Conservation (phyloP, 1,140 invertebrate species). For the Ceratina australensis region DNA sequence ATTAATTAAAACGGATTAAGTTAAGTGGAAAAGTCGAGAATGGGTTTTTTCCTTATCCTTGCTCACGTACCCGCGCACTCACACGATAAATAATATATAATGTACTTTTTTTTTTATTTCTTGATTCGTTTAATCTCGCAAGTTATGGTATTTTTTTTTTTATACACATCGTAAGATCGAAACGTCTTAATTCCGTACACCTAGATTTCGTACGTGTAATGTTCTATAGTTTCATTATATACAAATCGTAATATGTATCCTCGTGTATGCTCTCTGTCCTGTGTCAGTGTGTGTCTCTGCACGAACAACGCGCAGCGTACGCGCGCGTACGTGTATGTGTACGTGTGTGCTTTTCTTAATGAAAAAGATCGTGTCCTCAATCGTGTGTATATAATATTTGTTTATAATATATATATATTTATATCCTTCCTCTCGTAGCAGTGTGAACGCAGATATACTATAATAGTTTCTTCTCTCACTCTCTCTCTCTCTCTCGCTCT, state of each 20-base stretch:
- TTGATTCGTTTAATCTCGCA: conserved; percentile 39
- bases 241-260: conserved; percentile 75
- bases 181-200: conserved; percentile 65
- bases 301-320: too few relatives aligned
- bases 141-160: conserved; percentile 45
- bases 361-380: conserved; percentile 68
- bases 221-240: conserved; percentile 72
- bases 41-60: conserved; percentile 29
- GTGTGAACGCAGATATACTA: background rate
- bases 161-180: conserved; percentile 63
- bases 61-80: conserved; percentile 51
- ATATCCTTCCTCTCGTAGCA: background rate
- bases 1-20: conserved; percentile 56
- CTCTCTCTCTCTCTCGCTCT: conserved; percentile 46
- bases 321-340: too few relatives aligned
- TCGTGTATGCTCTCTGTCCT: too few relatives aligned
- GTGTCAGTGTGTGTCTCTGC: too few relatives aligned
- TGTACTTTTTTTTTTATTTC: too few relatives aligned
- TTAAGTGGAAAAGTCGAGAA: conserved; percentile 70
- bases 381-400: conserved; percentile 60
- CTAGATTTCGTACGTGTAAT: conserved; percentile 64
- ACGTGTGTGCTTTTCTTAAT: conserved; percentile 63
- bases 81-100: conserved; percentile 54
- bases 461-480: conserved; percentile 50
- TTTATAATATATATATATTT: conserved; percentile 32